These are phyloP conservation scores for Drosophila cardini DNA, from an alignment of 1,140 invertebrate species.

Conservation along the genomic window DNA sequence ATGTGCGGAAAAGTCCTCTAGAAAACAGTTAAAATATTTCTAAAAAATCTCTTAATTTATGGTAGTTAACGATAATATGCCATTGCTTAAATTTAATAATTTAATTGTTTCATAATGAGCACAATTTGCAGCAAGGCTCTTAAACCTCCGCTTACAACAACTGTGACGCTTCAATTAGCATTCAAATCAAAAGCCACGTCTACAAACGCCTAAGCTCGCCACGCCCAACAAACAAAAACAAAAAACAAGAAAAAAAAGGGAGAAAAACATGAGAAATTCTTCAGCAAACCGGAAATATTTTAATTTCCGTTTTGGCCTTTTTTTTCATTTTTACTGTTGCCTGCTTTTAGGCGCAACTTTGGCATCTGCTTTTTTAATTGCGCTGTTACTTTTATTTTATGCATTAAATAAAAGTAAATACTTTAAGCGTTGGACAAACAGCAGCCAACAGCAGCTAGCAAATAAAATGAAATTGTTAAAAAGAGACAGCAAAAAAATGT, in stretches of 20 bases:
- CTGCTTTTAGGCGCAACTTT: conserved; percentile 60
- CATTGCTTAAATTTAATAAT: background rate
- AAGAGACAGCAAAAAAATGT: conserved; percentile 20
- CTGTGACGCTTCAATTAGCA: conserved; percentile 55
- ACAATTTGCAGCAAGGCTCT: conserved; percentile 4
- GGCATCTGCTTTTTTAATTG: conserved; percentile 64
- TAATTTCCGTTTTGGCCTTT: conserved; percentile 68
- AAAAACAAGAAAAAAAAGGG: background rate
- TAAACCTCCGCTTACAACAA: conserved; percentile 19
- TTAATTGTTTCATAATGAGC: conserved; percentile 15
- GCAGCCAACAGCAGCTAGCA: conserved; percentile 39
- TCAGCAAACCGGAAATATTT: conserved; percentile 77
- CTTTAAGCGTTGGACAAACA: conserved; percentile 72
- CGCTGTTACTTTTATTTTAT: conserved; percentile 38
- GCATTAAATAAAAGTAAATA: conserved; percentile 77
- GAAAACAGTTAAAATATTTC: no score
- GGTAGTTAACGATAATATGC: no score
- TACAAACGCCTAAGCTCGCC: conserved; percentile 6
- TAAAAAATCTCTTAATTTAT: no score
- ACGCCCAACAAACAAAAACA: background rate
- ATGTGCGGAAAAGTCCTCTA: no score
- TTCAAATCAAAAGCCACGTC: conserved; percentile 42
- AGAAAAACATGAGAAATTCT: conserved; percentile 33
- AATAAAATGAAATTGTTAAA: conserved; percentile 51
- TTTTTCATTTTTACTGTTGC: conserved; percentile 46